Evolutionary conservation across 2,113 vertebrate genomes (phyloP), one percentile per base, ranked within the genome.

Genomic region (Sinocyclocheilus maitianheensis): DNA sequence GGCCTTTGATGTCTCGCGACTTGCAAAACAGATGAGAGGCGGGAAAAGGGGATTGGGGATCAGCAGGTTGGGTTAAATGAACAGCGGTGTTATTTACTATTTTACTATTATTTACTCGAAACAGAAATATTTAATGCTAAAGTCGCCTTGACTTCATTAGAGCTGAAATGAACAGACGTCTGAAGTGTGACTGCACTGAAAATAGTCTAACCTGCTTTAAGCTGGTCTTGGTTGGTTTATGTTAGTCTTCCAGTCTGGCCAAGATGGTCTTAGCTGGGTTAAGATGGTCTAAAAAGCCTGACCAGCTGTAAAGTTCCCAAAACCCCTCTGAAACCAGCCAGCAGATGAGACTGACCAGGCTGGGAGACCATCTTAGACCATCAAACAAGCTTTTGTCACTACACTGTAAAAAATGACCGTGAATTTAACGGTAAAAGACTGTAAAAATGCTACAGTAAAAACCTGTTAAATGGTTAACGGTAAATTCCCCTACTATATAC

Each of bases 1-100:
- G 60, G 82, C 87, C 87, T 91, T 90, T 91, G 90, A 91, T 91
- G 90, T 89, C 43, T 83, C 1, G 72, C 67, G 60, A 9, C 76
- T 89, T 77, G 65, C 51, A 55, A 84, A 67, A 22, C 81, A 69
- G 81, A 86, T 84, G 80, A 89, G 55, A 62, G 82, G 85, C 1
- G 65, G 72, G 87, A 77, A 60, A 71, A 71, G 67, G 67, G 55
- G 77, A 63, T 84, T 26, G 72, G 1, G 81, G 83, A 86, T 86
- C 85, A 84, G 81, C 82, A 72, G 72, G 87, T 76, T 84, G 85
- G 60, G 58, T 34, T 69, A 40, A 80, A 46, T 72, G 37, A 78
- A 53, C 51, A 48, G 71, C 84, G 6, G 30, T 77, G 71, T 84
- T 75, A 85, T 85, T 75, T 77, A 43, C 24, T 20, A 26, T 26